Evolutionary conservation across 2,113 vertebrate genomes (phyloP).

Genomic region (Dolichotis patagonum): DNA sequence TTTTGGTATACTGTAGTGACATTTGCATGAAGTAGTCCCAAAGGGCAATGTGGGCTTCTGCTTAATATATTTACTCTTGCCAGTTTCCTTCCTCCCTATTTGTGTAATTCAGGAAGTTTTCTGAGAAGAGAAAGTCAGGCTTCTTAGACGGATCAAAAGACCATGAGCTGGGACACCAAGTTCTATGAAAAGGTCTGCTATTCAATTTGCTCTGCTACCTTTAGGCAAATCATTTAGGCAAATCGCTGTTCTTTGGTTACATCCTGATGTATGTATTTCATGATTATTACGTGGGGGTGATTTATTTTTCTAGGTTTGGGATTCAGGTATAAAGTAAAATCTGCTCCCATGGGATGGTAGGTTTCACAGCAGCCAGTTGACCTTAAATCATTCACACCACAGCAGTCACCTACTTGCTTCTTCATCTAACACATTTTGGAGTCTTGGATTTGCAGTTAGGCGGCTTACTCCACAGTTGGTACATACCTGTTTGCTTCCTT

Average conservation of each 20-base stretch:
- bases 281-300: not conserved
- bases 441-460: not conserved
- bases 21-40: slow-evolving; percentile 65
- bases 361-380: not conserved
- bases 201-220: slow-evolving; percentile 65
- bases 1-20: slow-evolving; percentile 58
- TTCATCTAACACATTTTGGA: not conserved
- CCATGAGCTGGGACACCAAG: slow-evolving; percentile 40
- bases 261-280: slow-evolving; percentile 7
- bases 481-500: not conserved
- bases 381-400: not conserved
- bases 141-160: slow-evolving; percentile 61
- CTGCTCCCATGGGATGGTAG: not conserved
- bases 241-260: slow-evolving; percentile 54
- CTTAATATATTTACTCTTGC: slow-evolving; percentile 71
- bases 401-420: not conserved
- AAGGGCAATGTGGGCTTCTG: slow-evolving; percentile 75
- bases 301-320: not conserved
- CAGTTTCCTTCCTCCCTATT: slow-evolving; percentile 75
- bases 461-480: not conserved
- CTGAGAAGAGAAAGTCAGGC: slow-evolving; percentile 46
- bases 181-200: slow-evolving; percentile 77
- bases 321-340: slow-evolving; percentile 30
- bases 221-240: slow-evolving; percentile 40
- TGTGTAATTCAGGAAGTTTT: slow-evolving; percentile 68